Percentiles rank a stretch among this genome's conserved stretches.
Evolutionary conservation across 2,888 invertebrate species (phyloP).

Genomic region (Mamestra brassicae): DNA sequence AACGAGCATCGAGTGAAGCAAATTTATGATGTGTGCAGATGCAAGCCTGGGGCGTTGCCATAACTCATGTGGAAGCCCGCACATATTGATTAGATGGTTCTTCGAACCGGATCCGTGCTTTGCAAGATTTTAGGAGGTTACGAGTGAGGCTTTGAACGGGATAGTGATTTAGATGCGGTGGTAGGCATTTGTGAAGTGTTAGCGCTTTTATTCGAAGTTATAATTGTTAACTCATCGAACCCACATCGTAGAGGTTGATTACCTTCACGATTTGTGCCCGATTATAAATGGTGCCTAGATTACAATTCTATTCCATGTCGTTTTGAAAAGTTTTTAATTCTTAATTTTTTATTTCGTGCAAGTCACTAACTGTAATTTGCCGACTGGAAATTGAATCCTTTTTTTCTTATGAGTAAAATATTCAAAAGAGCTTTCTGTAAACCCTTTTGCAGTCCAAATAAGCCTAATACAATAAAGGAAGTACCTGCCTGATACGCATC

Average conservation of each 20-base stretch:
- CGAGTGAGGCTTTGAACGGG: not conserved
- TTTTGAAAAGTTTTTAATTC: not conserved
- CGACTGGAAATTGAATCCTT: too few species aligned
- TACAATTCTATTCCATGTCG: not conserved
- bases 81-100: conserved; percentile 73
- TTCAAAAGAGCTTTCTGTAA: not conserved
- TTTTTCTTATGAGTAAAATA: not conserved
- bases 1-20: conserved; percentile 77
- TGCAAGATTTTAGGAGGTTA: conserved; percentile 26
- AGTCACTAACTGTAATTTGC: too few species aligned
- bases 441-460: not conserved
- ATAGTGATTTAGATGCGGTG: conserved; percentile 1
- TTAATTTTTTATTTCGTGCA: too few species aligned
- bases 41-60: conserved; percentile 68
- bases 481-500: conserved; percentile 25
- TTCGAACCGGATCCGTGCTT: conserved; percentile 27
- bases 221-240: too few species aligned
- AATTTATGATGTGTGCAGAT: conserved; percentile 83
- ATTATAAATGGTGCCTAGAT: too few species aligned
- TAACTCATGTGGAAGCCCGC: conserved; percentile 73
- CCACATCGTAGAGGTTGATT: too few species aligned
- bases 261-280: too few species aligned
- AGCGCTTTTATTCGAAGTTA: not conserved
- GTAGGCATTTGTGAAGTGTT: not conserved
- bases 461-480: conserved; percentile 39